phyloP scores from a whole-genome alignment of 35 echinoderm and acorn worm species.

The Chiridota heheva region DNA sequence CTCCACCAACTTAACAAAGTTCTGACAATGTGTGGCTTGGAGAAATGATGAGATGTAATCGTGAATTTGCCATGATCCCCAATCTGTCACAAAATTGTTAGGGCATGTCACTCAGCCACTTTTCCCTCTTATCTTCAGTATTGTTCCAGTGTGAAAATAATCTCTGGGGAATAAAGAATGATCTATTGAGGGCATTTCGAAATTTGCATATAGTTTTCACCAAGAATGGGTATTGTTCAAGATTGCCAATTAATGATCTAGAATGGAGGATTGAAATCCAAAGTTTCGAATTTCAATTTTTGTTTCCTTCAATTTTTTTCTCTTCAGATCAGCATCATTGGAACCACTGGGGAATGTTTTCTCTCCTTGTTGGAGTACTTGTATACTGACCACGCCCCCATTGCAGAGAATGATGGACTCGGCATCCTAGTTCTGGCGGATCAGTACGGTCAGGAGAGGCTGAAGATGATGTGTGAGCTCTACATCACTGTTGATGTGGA shows the following conservation, averaged over 20 bases:
- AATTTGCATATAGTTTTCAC: background rate
- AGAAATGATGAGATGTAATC: no score
- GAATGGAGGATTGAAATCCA: background rate
- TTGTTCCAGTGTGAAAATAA: no score
- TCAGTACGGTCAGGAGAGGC: constrained; percentile 50
- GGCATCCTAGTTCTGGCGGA: constrained; percentile 56
- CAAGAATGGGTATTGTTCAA: background rate
- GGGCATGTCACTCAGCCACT: no score
- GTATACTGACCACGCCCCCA: constrained; percentile 82
- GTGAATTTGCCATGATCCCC: no score
- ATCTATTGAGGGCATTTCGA: background rate
- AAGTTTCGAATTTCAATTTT: background rate
- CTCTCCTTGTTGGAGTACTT: constrained; percentile 71
- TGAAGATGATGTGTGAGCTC: constrained; percentile 75
- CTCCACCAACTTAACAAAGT: no score
- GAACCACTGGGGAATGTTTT: constrained; percentile 58
- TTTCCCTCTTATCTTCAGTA: no score
- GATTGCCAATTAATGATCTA: background rate
- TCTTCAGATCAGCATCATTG: constrained; percentile 47
- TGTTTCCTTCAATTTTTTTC: background rate
- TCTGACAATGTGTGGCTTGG: no score
- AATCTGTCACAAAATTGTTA: no score
- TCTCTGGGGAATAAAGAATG: no score
- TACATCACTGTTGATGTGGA: constrained; percentile 84
- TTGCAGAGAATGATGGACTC: constrained; percentile 62